These are phyloP conservation scores for Saccopteryx leptura DNA, from an alignment of 2,113 vertebrate species.

Conservation along the genomic window DNA sequence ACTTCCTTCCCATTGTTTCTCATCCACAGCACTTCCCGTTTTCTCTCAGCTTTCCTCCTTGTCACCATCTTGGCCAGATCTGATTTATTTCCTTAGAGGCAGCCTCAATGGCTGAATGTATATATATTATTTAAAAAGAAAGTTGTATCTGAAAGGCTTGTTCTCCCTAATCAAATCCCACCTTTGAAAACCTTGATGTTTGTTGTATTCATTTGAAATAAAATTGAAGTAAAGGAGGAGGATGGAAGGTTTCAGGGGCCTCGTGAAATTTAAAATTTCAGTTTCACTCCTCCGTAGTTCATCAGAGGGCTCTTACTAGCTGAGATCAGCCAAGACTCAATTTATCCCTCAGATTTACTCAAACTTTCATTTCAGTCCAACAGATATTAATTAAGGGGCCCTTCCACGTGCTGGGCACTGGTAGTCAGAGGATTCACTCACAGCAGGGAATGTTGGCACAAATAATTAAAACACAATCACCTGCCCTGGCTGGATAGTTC, in stretches of 20 bases:
- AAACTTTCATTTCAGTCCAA: conserved; percentile 42
- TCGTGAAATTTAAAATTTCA: not conserved
- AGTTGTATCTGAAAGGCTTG: not conserved
- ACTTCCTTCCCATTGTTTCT: too few relatives aligned
- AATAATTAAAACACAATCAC: not conserved
- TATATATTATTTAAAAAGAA: not conserved
- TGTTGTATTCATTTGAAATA: conserved; percentile 11
- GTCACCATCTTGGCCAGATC: not conserved
- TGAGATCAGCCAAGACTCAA: conserved; percentile 28
- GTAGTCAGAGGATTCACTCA: not conserved
- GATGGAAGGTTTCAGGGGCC: not conserved
- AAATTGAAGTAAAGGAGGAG: not conserved
- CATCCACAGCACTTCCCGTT: not conserved
- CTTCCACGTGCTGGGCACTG: not conserved
- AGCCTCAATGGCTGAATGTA: not conserved
- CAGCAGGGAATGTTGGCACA: conserved; percentile 19
- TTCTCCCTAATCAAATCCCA: not conserved
- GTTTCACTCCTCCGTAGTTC: not conserved
- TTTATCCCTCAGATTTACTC: not conserved
- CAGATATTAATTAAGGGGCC: conserved; percentile 6
- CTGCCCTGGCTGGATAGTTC: too few relatives aligned
- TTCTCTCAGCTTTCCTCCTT: conserved; percentile 25
- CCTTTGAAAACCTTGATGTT: not conserved
- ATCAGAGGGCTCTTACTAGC: conserved; percentile 5
- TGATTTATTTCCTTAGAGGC: conserved; percentile 7